phyloP scores from a whole-genome alignment of 2,797 vertebrate species.

The Phataginus tricuspis region DNA sequence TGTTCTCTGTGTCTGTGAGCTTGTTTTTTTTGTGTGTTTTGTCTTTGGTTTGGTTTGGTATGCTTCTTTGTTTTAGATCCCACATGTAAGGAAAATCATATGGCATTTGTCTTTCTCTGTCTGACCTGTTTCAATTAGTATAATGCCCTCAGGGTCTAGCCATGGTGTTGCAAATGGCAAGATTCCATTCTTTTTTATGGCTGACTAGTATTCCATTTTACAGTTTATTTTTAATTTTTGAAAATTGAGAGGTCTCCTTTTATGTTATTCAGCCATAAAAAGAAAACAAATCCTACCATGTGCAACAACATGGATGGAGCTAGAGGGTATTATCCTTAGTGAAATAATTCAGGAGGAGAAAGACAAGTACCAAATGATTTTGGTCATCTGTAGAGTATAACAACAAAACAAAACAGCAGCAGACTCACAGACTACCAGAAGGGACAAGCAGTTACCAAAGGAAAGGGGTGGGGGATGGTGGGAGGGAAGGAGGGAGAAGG shows the following conservation, averaged over 20 bases:
- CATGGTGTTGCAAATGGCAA: neutral
- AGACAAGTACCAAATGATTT: too few species aligned
- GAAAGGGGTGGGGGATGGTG: too few species aligned
- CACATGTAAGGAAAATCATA: neutral
- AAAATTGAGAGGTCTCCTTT: neutral
- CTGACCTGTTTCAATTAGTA: neutral
- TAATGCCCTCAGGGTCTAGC: neutral
- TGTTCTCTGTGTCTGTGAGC: neutral
- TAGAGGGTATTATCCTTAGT: too few species aligned
- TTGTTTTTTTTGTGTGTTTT: neutral
- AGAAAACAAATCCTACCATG: too few species aligned
- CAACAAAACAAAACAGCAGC: too few species aligned
- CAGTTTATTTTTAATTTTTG: neutral
- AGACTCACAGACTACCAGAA: too few species aligned
- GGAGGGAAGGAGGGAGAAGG: too few species aligned
- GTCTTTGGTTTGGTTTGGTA: neutral
- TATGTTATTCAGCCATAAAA: too few species aligned
- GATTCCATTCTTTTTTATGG: neutral
- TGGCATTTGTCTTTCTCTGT: neutral
- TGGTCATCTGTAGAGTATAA: too few species aligned
- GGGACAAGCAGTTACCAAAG: too few species aligned
- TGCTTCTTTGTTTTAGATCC: neutral
- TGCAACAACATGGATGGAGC: too few species aligned
- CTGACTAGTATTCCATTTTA: neutral
- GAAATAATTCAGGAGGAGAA: too few species aligned